Conservation (phyloP, 1,140 invertebrate species). For the Lasioglossum albipes region DNA sequence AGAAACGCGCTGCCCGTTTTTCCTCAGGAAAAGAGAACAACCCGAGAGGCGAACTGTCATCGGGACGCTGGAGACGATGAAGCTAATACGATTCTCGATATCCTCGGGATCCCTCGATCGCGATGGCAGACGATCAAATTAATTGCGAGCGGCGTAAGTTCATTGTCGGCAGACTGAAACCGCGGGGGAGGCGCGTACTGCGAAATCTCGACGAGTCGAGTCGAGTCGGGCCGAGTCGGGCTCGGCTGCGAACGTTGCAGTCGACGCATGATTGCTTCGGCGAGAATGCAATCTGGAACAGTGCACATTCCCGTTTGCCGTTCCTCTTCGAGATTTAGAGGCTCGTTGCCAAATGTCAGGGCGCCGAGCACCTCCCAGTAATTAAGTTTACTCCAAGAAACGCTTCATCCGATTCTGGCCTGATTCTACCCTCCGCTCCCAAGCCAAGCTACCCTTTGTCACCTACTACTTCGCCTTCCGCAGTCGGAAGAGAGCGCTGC, state of each 20-base stretch:
- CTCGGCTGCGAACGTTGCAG: constrained; percentile 10
- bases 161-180: constrained; percentile 10
- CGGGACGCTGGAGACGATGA: not conserved
- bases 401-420: constrained; percentile 13
- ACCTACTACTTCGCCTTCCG: constrained; percentile 32
- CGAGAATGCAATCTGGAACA: constrained; percentile 66
- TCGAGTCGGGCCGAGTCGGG: too few species aligned
- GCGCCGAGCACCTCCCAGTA: constrained; percentile 62
- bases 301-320: constrained; percentile 48
- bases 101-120: not conserved
- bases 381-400: constrained; percentile 71
- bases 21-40: too few species aligned
- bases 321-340: constrained; percentile 68
- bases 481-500: not conserved
- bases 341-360: constrained; percentile 71
- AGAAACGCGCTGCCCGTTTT: too few species aligned
- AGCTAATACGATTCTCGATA: not conserved
- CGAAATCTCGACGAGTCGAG: not conserved
- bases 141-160: not conserved
- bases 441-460: constrained; percentile 13
- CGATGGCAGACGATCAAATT: not conserved
- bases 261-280: constrained; percentile 62
- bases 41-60: not conserved
- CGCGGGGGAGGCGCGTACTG: constrained; percentile 7
- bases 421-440: constrained; percentile 10